Percentiles rank a stretch among this genome's conserved stretches.
Evolutionary conservation across 2,888 invertebrate species (phyloP).

Genomic region (Arctia plantaginis): DNA sequence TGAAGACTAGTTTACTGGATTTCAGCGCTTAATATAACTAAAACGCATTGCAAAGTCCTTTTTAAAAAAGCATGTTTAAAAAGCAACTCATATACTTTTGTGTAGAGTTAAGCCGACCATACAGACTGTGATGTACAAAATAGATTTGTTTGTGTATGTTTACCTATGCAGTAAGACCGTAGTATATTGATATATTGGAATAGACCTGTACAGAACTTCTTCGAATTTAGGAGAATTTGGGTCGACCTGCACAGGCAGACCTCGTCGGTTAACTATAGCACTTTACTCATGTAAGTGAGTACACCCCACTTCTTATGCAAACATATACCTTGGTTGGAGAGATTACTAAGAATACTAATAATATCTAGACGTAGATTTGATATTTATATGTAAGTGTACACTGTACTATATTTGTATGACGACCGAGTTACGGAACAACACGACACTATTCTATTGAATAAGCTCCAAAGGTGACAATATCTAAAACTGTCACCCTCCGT

Average conservation of each 20-base stretch:
- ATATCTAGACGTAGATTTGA: neutral
- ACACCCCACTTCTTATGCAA: neutral
- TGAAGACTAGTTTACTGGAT: too few relatives aligned
- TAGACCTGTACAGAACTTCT: neutral
- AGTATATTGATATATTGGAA: neutral
- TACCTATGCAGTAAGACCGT: neutral
- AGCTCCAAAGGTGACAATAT: slow-evolving; percentile 26
- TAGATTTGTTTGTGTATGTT: neutral
- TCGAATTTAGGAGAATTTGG: neutral
- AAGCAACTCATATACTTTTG: neutral
- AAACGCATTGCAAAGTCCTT: neutral
- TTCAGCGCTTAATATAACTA: too few relatives aligned
- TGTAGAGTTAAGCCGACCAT: neutral
- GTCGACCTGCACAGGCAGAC: neutral
- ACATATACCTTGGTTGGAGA: neutral
- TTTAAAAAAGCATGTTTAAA: neutral
- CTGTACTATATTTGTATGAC: neutral
- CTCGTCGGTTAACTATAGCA: neutral
- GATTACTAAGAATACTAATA: neutral
- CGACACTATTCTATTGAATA: slow-evolving; percentile 19
- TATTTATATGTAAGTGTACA: neutral
- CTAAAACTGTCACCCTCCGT: slow-evolving; percentile 26
- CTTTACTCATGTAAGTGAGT: neutral
- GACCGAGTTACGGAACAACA: slow-evolving; percentile 24
- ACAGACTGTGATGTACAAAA: neutral